Conservation (phyloP, 2,797 vertebrate species). For the Esox masquinongy region DNA sequence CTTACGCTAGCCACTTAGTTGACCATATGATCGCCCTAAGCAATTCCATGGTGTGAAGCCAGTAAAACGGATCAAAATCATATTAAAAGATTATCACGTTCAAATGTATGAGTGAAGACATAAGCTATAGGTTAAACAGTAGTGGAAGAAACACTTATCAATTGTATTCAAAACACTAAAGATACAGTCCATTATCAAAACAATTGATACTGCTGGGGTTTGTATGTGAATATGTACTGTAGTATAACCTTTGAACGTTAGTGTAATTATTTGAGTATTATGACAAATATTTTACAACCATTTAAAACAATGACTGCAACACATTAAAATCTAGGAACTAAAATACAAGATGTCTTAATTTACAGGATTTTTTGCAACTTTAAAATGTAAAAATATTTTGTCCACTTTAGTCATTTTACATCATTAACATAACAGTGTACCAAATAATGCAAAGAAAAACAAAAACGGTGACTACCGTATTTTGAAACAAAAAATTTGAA, state of each 20-base stretch:
- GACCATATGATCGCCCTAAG: not conserved
- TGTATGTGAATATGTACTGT: slow-evolving; percentile 48
- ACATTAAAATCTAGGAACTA: slow-evolving; percentile 59
- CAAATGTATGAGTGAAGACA: slow-evolving; percentile 26
- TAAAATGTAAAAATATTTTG: slow-evolving; percentile 72
- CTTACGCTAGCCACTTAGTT: not conserved
- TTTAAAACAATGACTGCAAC: slow-evolving; percentile 88
- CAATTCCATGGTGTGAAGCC: not conserved
- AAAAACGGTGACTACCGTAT: slow-evolving; percentile 35
- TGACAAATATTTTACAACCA: slow-evolving; percentile 78
- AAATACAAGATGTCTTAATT: slow-evolving; percentile 54
- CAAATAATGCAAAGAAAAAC: slow-evolving; percentile 50
- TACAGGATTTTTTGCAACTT: slow-evolving; percentile 49
- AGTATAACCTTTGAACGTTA: slow-evolving; percentile 55
- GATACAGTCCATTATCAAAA: slow-evolving; percentile 9
- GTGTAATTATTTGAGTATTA: slow-evolving; percentile 57
- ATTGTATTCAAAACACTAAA: slow-evolving; percentile 18
- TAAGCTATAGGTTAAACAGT: slow-evolving; percentile 19
- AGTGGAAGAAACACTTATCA: slow-evolving; percentile 14
- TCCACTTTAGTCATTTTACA: slow-evolving; percentile 66
- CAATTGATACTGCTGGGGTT: slow-evolving; percentile 33
- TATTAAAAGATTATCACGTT: not conserved
- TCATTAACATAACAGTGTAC: slow-evolving; percentile 58
- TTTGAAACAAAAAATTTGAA: slow-evolving; percentile 39
- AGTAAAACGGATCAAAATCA: not conserved